Percentiles rank a stretch among this genome's conserved stretches.
phyloP scores from a whole-genome alignment of 2,888 invertebrate species.

The Drosophila putrida region DNA sequence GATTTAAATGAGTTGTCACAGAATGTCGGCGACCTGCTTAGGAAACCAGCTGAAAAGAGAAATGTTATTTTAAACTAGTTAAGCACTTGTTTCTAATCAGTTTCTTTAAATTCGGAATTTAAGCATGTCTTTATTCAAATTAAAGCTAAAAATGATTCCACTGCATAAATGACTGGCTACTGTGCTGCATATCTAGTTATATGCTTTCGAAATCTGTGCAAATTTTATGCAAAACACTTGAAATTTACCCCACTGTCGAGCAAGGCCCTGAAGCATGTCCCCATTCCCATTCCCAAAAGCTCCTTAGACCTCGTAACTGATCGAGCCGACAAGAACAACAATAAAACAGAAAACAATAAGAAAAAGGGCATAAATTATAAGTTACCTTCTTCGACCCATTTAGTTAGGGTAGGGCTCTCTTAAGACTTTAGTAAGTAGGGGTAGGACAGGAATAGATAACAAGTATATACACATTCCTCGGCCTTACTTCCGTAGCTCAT shows the following conservation, averaged over 20 bases:
- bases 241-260: conserved; percentile 32
- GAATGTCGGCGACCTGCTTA: conserved; percentile 6
- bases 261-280: conserved; percentile 45
- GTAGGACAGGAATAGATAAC: conserved; percentile 30
- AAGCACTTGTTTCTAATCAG: background rate
- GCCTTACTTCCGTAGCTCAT: conserved; percentile 64
- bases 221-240: conserved; percentile 61
- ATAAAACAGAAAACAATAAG: conserved; percentile 12
- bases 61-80: background rate
- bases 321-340: conserved; percentile 18
- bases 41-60: conserved; percentile 1
- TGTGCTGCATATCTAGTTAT: conserved; percentile 47
- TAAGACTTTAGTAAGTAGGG: background rate
- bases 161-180: conserved; percentile 41
- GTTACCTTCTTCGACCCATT: conserved; percentile 36
- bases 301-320: conserved; percentile 22
- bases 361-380: conserved; percentile 63
- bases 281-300: conserved; percentile 6
- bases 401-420: conserved; percentile 30
- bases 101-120: background rate
- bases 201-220: conserved; percentile 58
- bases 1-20: conserved; percentile 28
- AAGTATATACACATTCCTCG: conserved; percentile 22
- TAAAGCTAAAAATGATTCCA: background rate
- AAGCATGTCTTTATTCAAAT: background rate